Conservation (phyloP, 2,888 invertebrate genomes). For the Agrochola circellaris region DNA sequence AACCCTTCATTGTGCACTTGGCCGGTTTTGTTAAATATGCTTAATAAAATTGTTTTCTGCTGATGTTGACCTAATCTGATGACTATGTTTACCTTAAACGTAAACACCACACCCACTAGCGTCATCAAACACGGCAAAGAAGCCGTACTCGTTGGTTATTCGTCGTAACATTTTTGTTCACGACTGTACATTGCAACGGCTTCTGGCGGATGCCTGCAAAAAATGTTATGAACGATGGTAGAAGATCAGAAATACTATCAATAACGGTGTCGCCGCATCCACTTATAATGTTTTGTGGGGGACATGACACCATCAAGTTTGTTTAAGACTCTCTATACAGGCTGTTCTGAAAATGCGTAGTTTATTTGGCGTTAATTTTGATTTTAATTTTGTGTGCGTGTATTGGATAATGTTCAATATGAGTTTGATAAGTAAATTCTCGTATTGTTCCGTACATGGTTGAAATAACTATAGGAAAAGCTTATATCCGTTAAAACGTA, state of each 20-base stretch:
- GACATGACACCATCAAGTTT: conserved; percentile 57
- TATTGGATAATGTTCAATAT: too few species aligned
- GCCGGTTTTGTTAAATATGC: too few species aligned
- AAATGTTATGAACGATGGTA: conserved; percentile 86
- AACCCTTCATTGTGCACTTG: too few species aligned
- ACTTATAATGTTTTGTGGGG: conserved; percentile 60
- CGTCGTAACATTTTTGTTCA: conserved; percentile 52
- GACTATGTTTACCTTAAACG: too few species aligned
- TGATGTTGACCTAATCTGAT: too few species aligned
- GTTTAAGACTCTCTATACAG: conserved; percentile 57
- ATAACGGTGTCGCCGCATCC: conserved; percentile 76
- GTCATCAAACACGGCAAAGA: too few species aligned
- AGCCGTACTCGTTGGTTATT: too few species aligned
- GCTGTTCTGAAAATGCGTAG: conserved; percentile 11
- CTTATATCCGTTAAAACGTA: background rate
- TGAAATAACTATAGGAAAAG: background rate
- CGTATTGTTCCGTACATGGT: background rate
- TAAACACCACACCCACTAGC: too few species aligned
- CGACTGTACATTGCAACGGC: conserved; percentile 71
- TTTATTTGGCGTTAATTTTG: background rate
- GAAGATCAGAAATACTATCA: conserved; percentile 82
- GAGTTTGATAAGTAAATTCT: background rate
- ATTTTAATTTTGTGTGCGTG: too few species aligned
- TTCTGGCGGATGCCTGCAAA: conserved; percentile 74
- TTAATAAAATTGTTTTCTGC: too few species aligned